These are phyloP conservation scores for Eonycteris spelaea DNA, from an alignment of 2,113 vertebrate species.

Conservation along the genomic window DNA sequence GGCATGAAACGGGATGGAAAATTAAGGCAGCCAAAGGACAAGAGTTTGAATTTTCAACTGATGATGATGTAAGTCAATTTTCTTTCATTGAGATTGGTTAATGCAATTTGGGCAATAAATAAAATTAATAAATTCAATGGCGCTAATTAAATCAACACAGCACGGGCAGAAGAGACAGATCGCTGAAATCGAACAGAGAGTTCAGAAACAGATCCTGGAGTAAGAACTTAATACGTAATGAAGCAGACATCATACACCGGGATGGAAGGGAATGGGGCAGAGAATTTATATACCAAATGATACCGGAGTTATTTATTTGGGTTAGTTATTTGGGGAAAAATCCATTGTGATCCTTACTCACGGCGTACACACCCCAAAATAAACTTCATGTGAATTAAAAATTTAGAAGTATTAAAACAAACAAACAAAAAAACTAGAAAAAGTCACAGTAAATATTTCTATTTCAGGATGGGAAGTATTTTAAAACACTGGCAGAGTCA, in stretches of 20 bases:
- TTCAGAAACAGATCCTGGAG: background rate
- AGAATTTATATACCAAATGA: background rate
- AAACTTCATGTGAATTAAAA: background rate
- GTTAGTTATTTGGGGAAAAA: background rate
- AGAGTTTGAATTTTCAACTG: background rate
- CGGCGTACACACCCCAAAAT: background rate
- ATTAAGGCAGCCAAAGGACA: background rate
- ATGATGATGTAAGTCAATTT: background rate
- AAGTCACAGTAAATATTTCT: background rate
- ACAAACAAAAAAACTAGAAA: background rate
- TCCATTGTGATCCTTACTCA: background rate
- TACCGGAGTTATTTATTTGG: background rate
- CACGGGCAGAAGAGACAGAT: background rate
- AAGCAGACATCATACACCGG: background rate
- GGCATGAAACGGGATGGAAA: background rate
- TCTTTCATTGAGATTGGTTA: slow-evolving; percentile 16
- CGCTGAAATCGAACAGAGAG: background rate
- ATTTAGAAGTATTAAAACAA: background rate
- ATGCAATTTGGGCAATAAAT: background rate
- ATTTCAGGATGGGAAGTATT: background rate
- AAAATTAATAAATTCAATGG: background rate
- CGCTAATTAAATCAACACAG: background rate
- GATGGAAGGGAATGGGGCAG: background rate
- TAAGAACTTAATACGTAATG: background rate
- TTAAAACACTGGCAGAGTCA: background rate